These are phyloP conservation scores for Caracal caracal DNA, from an alignment of 2,113 vertebrate genomes.

Conservation along the genomic window DNA sequence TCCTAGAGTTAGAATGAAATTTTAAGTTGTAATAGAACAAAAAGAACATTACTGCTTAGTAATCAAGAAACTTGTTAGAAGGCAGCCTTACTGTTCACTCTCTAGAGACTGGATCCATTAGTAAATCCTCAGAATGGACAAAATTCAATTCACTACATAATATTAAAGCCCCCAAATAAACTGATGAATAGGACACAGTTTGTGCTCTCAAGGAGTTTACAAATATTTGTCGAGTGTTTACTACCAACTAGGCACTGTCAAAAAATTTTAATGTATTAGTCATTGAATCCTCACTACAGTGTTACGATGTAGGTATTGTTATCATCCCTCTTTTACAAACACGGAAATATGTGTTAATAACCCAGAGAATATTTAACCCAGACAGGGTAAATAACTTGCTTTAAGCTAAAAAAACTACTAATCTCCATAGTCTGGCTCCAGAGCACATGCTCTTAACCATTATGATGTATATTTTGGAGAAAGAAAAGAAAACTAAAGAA, in stretches of 20 bases:
- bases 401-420: constrained; percentile 21
- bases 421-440: neutral
- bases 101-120: neutral
- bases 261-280: neutral
- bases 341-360: constrained; percentile 15
- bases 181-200: neutral
- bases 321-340: neutral
- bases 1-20: constrained; percentile 1
- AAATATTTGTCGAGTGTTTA: neutral
- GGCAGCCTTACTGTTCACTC: neutral
- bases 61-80: constrained; percentile 37
- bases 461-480: neutral
- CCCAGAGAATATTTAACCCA: constrained; percentile 27
- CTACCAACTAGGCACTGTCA: neutral
- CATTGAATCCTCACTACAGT: neutral
- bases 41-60: neutral
- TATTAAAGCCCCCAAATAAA: neutral
- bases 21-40: constrained; percentile 5
- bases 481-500: constrained; percentile 26
- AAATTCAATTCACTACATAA: constrained; percentile 19
- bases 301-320: constrained; percentile 20
- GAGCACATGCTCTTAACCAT: neutral
- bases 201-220: neutral
- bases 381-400: neutral
- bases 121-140: neutral